Conservation (phyloP, 35 echinoderm and acorn worm genomes). For the Acanthaster planci region DNA sequence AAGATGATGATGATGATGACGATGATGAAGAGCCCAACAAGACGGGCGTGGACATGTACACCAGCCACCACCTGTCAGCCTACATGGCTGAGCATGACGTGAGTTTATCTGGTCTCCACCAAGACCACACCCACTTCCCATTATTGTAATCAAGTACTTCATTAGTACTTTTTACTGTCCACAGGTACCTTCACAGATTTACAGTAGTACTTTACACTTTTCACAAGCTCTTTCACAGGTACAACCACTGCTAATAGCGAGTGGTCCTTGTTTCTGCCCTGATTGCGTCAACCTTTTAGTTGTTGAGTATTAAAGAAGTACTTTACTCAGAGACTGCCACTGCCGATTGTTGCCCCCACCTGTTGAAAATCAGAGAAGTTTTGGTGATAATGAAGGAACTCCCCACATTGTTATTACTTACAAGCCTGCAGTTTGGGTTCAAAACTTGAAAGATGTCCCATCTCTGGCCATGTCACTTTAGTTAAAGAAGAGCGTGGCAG, state of each 20-base stretch:
- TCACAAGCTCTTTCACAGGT: no score
- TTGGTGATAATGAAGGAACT: no score
- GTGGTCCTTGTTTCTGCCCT: no score
- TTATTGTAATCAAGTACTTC: neutral
- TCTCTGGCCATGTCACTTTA: neutral
- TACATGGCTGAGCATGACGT: constrained; percentile 24
- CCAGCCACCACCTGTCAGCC: neutral
- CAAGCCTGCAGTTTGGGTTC: neutral
- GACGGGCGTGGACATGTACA: constrained; percentile 32
- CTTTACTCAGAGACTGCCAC: no score
- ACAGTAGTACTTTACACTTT: no score
- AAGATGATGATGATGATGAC: neutral
- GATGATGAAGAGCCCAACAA: constrained; percentile 2
- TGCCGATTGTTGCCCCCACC: no score
- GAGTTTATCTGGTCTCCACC: neutral
- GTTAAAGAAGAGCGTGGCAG: constrained; percentile 4
- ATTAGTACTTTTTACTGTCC: neutral
- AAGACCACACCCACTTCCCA: neutral
- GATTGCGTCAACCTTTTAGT: no score
- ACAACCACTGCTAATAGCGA: no score
- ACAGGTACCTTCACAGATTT: neutral
- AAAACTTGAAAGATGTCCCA: neutral
- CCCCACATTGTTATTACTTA: no score
- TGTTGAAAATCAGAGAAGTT: no score
- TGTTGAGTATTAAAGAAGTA: no score